Percentiles rank a stretch among this genome's conserved stretches.
Conservation (phyloP, 2,888 invertebrate genomes). For the Gerris lacustris region DNA sequence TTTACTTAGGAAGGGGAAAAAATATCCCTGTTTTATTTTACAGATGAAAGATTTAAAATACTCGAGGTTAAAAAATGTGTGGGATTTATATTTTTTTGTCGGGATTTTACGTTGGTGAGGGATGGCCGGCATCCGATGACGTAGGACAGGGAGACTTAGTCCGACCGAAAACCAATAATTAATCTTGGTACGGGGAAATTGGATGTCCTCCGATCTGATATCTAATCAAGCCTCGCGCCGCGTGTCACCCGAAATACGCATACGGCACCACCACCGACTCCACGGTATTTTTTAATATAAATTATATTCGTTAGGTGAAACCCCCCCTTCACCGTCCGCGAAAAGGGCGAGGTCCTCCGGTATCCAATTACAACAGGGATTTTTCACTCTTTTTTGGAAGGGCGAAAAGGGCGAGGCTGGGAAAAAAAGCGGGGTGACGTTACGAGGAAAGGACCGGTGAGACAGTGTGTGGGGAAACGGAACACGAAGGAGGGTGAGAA, state of each 20-base stretch:
- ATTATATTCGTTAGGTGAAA: constrained; percentile 1
- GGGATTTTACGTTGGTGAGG: background rate
- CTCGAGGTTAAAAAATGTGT: background rate
- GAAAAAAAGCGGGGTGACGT: too few species aligned
- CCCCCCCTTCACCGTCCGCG: background rate
- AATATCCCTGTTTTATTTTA: background rate
- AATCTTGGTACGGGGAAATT: constrained; percentile 3
- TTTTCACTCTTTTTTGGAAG: background rate
- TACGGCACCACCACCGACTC: background rate
- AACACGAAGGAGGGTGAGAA: background rate
- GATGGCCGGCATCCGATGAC: background rate
- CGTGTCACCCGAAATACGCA: background rate
- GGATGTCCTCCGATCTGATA: constrained; percentile 1
- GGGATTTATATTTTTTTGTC: constrained; percentile 1
- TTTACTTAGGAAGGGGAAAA: background rate
- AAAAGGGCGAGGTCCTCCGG: background rate
- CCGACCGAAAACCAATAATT: background rate
- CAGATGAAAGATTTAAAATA: constrained; percentile 5
- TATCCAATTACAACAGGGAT: constrained; percentile 2
- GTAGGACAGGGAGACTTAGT: background rate
- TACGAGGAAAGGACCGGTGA: too few species aligned
- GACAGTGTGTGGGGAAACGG: background rate
- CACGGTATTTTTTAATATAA: constrained; percentile 3
- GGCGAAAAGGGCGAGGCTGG: background rate
- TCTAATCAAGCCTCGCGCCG: background rate